Base-by-base conservation (phyloP, 2,888 invertebrate genomes). In the Halictus ligatus region DNA sequence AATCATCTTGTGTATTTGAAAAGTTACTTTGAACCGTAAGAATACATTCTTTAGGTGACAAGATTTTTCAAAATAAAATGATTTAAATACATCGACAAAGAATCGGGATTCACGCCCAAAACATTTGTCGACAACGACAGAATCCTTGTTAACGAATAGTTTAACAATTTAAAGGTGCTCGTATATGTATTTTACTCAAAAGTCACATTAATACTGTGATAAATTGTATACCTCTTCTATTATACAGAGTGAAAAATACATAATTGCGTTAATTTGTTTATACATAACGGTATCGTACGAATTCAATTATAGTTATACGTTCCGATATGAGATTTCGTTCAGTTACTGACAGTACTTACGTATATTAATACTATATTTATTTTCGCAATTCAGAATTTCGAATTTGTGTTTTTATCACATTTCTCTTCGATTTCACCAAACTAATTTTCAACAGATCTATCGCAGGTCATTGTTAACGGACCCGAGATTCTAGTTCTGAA, bases 311-410 rank as follows among this genome's bases (percentile, higher is more conserved):
- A 80, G 72, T 84, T 80, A 60, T 75, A 86, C 80, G 80, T 67
- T 81, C 58, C 76, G 54, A 80, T 83, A 85, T 80, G 85, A 89
- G 89, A 58, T 89, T 89, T 85, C 83, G 8, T 76, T 54, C 69
- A 78, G 69, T 12, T 58, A 69, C 13, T 21, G 25, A 64, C n/a
- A 60, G 46, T 69, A 77, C 67, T 64, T 73, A 58, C 13, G n/a
- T n/a, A 82, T 40, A n/a, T 50, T 64, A 83, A 54, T 25, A 21
- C 46, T 50, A 40, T 21, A 13, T 58, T 58, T 71, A 54, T 40
- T 40, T 21, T 46, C 21, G 50, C 21, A 13, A 35, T 54, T 21
- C 18, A 54, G 74, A 74, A n/a, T 54, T n/a, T 73, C 46, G 10
- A 80, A 69, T 69, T 67, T 78, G 21, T n/a, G 40, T 43, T 71